Evolutionary conservation across 2,888 invertebrate species (phyloP).

Genomic region (Branchinecta sandiegonensis): DNA sequence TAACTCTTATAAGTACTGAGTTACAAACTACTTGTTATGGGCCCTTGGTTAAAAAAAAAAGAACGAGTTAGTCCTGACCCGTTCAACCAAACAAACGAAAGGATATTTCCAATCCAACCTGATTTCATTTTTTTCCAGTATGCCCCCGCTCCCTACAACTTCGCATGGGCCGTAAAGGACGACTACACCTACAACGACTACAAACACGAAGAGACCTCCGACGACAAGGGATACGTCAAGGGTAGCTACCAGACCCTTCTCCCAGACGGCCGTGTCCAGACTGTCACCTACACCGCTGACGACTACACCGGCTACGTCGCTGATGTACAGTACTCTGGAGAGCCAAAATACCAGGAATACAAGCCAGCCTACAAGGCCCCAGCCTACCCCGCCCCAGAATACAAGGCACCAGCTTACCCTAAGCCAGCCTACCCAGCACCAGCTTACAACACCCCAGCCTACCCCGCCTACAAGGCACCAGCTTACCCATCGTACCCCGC

Average conservation of each 20-base stretch:
- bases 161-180: not conserved
- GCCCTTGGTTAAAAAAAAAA: no score
- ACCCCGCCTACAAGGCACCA: conserved; percentile 65
- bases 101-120: no score
- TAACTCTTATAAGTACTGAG: no score
- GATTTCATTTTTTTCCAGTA: not conserved
- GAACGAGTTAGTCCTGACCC: no score
- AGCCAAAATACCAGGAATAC: conserved; percentile 21
- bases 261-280: conserved; percentile 24
- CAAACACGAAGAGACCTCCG: conserved; percentile 44
- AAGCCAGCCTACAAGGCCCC: conserved; percentile 55
- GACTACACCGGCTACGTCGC: conserved; percentile 25
- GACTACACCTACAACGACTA: conserved; percentile 45
- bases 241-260: conserved; percentile 23
- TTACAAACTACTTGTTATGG: no score
- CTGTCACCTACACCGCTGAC: conserved; percentile 24
- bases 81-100: no score
- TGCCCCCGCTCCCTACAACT: not conserved
- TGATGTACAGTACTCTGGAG: conserved; percentile 24
- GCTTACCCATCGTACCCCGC: conserved; percentile 41
- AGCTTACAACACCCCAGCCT: conserved; percentile 31
- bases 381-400: conserved; percentile 18
- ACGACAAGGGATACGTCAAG: conserved; percentile 24
- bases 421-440: conserved; percentile 16
- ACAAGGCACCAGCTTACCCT: conserved; percentile 15